Conservation (phyloP, 2,888 invertebrate genomes). For the Melanophora roralis region DNA sequence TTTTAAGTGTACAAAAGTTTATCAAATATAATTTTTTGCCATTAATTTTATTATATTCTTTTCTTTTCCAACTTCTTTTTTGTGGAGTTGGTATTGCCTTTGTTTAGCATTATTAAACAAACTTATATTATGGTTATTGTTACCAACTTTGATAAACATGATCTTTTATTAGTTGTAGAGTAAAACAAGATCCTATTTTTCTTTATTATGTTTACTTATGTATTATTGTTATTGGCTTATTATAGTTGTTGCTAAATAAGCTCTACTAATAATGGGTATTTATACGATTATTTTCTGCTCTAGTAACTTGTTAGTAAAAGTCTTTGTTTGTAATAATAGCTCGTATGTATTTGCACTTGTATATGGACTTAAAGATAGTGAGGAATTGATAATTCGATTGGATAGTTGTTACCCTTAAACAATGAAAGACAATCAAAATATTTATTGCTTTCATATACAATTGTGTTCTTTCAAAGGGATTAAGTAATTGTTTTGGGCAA, state of each 20-base stretch:
- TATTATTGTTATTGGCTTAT: constrained; percentile 31
- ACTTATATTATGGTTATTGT: constrained; percentile 47
- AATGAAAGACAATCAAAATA: constrained; percentile 35
- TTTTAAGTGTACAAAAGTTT: constrained; percentile 54
- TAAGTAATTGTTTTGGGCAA: constrained; percentile 42
- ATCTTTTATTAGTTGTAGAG: constrained; percentile 70
- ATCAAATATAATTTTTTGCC: constrained; percentile 56
- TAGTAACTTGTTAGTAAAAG: constrained; percentile 42
- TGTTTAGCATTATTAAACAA: constrained; percentile 31
- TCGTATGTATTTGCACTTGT: background rate
- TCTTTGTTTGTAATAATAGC: constrained; percentile 16
- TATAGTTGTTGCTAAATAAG: constrained; percentile 49
- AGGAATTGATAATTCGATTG: constrained; percentile 67
- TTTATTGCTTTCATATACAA: constrained; percentile 43
- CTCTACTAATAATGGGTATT: constrained; percentile 75
- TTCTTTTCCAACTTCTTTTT: background rate
- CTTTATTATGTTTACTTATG: background rate
- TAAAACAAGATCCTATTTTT: constrained; percentile 43
- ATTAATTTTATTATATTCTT: constrained; percentile 45
- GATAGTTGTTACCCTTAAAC: constrained; percentile 11
- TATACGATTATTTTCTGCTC: constrained; percentile 70
- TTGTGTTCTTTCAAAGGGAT: constrained; percentile 29
- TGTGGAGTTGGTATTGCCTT: constrained; percentile 34
- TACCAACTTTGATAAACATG: constrained; percentile 70
- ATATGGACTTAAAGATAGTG: constrained; percentile 66